Percentiles rank a stretch among this genome's conserved stretches.
phyloP scores from a whole-genome alignment of 1,140 invertebrate species.

The Fragariocoptes setiger region DNA sequence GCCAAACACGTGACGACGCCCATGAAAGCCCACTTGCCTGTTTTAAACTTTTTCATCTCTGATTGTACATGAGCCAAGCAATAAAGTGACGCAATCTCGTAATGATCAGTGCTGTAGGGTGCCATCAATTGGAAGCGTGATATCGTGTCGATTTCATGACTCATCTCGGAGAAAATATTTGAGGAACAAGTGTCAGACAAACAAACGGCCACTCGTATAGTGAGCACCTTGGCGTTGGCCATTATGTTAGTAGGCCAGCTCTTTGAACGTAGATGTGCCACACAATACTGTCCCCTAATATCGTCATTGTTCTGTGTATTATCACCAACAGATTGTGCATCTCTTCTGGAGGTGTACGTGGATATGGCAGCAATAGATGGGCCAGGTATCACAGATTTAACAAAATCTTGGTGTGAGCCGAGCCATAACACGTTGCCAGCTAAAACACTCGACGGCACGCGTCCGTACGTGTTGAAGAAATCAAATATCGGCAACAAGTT shows the following conservation, averaged over 20 bases:
- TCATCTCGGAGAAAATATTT: neutral
- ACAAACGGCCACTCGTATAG: neutral
- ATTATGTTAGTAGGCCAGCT: neutral
- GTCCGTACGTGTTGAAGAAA: neutral
- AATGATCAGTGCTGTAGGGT: neutral
- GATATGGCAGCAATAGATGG: too few species aligned
- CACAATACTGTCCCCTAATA: neutral
- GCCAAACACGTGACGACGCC: neutral
- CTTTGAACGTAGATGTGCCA: neutral
- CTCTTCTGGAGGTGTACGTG: neutral
- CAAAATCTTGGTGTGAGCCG: neutral
- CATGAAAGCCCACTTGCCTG: neutral
- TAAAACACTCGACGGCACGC: neutral
- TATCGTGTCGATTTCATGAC: neutral
- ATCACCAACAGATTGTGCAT: neutral
- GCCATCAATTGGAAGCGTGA: neutral
- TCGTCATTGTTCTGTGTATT: too few species aligned
- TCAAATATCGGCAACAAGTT: too few species aligned
- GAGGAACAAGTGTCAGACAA: neutral
- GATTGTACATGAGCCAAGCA: neutral
- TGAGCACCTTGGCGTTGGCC: neutral
- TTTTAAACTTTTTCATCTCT: neutral
- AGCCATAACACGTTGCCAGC: neutral
- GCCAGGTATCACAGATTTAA: too few species aligned
- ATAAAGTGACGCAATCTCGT: neutral